Conservation (phyloP, 2,888 invertebrate genomes). For the Drepanosiphum platanoidis region DNA sequence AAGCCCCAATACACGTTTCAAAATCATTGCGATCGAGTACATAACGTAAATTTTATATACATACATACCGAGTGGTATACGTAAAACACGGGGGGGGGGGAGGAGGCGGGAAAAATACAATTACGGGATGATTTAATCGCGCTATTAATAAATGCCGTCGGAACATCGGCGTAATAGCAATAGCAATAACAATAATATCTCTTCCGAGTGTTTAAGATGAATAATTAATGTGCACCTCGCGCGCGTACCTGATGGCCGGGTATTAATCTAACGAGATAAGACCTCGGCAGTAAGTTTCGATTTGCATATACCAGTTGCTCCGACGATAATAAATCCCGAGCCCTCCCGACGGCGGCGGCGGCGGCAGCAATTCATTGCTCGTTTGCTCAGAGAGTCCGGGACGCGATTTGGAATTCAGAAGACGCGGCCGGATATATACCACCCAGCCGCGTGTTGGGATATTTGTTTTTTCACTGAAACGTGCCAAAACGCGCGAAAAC, state of each 20-base stretch:
- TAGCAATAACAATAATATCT: constrained; percentile 46
- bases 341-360: constrained; percentile 52
- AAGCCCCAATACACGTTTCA: background rate
- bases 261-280: constrained; percentile 61
- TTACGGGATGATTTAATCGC: constrained; percentile 47
- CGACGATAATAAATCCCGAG: constrained; percentile 55
- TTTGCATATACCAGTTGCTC: constrained; percentile 52
- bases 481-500: too few relatives aligned
- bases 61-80: too few relatives aligned
- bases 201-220: constrained; percentile 40
- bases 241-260: constrained; percentile 33
- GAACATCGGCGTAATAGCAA: background rate
- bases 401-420: constrained; percentile 28
- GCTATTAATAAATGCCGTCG: constrained; percentile 41
- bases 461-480: too few relatives aligned
- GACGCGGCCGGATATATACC: too few relatives aligned
- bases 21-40: too few relatives aligned
- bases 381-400: background rate
- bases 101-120: background rate
- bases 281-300: constrained; percentile 57
- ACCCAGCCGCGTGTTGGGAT: too few relatives aligned
- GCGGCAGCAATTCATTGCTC: constrained; percentile 38
- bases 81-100: background rate
- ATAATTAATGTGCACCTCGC: constrained; percentile 55
- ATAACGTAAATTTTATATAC: too few relatives aligned